These are phyloP conservation scores for Amphipoea oculea DNA, from an alignment of 2,888 invertebrate genomes.

Conservation along the genomic window DNA sequence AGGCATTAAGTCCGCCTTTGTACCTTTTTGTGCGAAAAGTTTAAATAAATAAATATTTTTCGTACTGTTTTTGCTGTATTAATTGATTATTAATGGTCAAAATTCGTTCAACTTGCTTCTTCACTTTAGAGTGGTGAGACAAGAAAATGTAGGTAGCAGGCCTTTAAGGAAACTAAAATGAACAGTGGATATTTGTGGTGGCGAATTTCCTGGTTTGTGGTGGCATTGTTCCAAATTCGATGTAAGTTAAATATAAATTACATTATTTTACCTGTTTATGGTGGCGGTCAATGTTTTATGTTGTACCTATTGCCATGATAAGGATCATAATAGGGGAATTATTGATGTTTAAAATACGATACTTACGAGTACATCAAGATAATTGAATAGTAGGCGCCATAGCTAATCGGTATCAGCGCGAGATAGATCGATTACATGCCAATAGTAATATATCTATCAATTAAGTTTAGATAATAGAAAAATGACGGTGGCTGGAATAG, in stretches of 20 bases:
- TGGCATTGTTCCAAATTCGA: neutral
- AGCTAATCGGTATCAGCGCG: constrained; percentile 31
- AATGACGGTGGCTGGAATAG: neutral
- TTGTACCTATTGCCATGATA: constrained; percentile 35
- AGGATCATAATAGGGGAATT: constrained; percentile 34
- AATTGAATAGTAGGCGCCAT: constrained; percentile 29
- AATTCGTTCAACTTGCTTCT: neutral
- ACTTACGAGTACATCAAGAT: constrained; percentile 45
- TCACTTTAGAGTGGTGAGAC: neutral
- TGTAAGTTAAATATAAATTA: neutral
- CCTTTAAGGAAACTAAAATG: neutral
- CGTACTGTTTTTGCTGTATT: no score
- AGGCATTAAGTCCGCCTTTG: no score
- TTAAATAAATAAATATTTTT: no score
- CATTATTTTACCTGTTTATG: neutral
- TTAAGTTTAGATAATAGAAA: constrained; percentile 16
- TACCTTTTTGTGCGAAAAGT: no score
- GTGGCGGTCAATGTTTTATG: constrained; percentile 26
- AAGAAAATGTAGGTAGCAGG: neutral
- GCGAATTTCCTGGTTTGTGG: neutral
- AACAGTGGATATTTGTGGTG: neutral
- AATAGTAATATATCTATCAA: constrained; percentile 22
- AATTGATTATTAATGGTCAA: no score
- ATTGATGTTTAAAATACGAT: constrained; percentile 43
- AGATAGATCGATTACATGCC: constrained; percentile 32